Evolutionary conservation across 2,888 invertebrate species (phyloP).

Genomic region (Plagodis pulveraria): DNA sequence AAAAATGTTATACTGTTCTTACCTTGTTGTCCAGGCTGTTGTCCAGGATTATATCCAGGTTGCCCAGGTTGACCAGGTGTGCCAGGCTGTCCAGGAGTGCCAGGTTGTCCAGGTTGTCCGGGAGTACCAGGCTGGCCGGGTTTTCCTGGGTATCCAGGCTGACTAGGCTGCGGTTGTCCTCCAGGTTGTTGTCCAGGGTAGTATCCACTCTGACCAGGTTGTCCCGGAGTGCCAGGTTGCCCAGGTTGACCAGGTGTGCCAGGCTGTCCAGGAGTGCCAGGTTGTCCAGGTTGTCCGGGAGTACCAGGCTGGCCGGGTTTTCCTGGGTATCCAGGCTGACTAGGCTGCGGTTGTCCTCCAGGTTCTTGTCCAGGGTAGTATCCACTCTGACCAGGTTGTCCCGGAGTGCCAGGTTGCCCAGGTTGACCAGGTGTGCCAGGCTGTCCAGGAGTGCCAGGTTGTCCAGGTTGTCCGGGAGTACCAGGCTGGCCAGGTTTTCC

Average conservation of each 20-base stretch:
- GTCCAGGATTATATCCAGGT: conserved; percentile 4
- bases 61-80: conserved; percentile 2
- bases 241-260: conserved; percentile 7
- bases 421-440: conserved; percentile 4
- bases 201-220: conserved; percentile 26
- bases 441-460: conserved; percentile 6
- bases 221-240: conserved; percentile 30
- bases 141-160: not conserved
- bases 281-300: conserved; percentile 32
- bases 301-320: not conserved
- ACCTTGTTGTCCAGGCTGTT: not conserved
- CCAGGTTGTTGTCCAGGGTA: conserved; percentile 16
- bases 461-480: conserved; percentile 23
- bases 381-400: conserved; percentile 5
- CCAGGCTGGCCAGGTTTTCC: conserved; percentile 46
- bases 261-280: conserved; percentile 39
- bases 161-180: conserved; percentile 5
- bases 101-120: no score
- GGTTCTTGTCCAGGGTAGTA: conserved; percentile 1
- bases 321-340: conserved; percentile 18
- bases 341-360: conserved; percentile 1
- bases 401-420: conserved; percentile 4
- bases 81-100: not conserved
- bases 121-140: no score
- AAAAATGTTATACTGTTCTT: no score